Conservation (phyloP, 2,888 invertebrate species). For the Yponomeuta malinellus region DNA sequence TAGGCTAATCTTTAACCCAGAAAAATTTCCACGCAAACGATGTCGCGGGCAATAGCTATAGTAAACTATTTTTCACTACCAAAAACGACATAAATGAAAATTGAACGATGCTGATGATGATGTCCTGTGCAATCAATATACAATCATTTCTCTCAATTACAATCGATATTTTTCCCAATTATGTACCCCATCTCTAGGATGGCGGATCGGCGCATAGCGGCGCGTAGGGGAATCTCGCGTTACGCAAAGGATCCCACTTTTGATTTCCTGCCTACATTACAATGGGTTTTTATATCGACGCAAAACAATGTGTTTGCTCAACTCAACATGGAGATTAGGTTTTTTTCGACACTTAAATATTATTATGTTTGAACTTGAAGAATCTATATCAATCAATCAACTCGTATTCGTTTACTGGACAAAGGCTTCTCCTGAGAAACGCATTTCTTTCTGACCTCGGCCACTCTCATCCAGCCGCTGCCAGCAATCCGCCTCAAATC, state of each 20-base stretch:
- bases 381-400: not conserved
- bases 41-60: not conserved
- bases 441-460: not conserved
- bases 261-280: slow-evolving; percentile 59
- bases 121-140: too few relatives aligned
- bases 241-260: slow-evolving; percentile 62
- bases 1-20: too few relatives aligned
- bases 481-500: too few relatives aligned
- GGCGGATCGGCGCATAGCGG: slow-evolving; percentile 52
- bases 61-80: not conserved
- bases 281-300: slow-evolving; percentile 45
- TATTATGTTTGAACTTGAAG: not conserved
- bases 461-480: too few relatives aligned
- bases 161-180: too few relatives aligned
- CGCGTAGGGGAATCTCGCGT: slow-evolving; percentile 62
- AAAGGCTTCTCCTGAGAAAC: too few relatives aligned
- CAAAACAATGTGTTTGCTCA: slow-evolving; percentile 31
- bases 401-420: too few relatives aligned
- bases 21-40: too few relatives aligned
- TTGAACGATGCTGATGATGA: too few relatives aligned
- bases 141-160: too few relatives aligned
- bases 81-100: too few relatives aligned
- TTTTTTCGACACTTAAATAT: not conserved
- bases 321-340: not conserved
- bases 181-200: slow-evolving; percentile 35